Conservation (phyloP, 2,888 invertebrate genomes). For the Drosophila mettleri region DNA sequence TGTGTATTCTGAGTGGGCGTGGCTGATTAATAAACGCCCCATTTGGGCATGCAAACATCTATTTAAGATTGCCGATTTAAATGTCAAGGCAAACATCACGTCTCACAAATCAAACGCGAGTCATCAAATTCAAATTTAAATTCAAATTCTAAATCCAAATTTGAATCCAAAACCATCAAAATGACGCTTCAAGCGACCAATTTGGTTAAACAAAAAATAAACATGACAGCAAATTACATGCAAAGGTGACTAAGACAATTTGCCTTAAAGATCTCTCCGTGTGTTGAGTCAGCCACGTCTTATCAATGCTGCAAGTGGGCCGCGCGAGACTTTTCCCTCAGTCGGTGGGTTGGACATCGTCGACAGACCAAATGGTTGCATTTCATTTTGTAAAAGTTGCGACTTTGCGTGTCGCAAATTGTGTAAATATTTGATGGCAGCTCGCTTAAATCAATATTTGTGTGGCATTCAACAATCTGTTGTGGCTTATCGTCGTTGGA, state of each 20-base stretch:
- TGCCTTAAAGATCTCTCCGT: constrained; percentile 2
- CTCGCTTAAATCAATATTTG: constrained; percentile 21
- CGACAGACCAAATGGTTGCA: constrained; percentile 3
- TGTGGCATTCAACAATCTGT: constrained; percentile 58
- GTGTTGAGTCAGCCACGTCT: constrained; percentile 33
- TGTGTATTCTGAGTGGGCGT: constrained; percentile 29
- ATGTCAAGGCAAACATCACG: constrained; percentile 54
- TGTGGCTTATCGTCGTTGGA: constrained; percentile 32
- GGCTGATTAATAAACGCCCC: constrained; percentile 51
- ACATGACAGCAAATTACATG: constrained; percentile 40
- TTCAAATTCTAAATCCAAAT: constrained; percentile 1
- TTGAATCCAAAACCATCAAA: constrained; percentile 38
- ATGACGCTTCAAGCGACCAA: constrained; percentile 47
- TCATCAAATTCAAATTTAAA: constrained; percentile 8
- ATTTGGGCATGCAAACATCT: constrained; percentile 22
- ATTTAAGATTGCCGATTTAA: constrained; percentile 19
- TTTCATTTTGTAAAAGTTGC: constrained; percentile 19
- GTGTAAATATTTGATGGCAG: constrained; percentile 35
- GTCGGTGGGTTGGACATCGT: too few species aligned
- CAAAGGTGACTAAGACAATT: constrained; percentile 39
- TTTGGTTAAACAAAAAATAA: constrained; percentile 38
- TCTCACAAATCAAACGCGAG: constrained; percentile 45
- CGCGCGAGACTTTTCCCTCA: constrained; percentile 2
- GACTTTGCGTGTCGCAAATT: constrained; percentile 31
- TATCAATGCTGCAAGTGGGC: constrained; percentile 11